Percentiles rank a stretch among this genome's conserved stretches.
Evolutionary conservation across 2,888 invertebrate species (phyloP).

Genomic region (Lordiphosa andalusiaca): DNA sequence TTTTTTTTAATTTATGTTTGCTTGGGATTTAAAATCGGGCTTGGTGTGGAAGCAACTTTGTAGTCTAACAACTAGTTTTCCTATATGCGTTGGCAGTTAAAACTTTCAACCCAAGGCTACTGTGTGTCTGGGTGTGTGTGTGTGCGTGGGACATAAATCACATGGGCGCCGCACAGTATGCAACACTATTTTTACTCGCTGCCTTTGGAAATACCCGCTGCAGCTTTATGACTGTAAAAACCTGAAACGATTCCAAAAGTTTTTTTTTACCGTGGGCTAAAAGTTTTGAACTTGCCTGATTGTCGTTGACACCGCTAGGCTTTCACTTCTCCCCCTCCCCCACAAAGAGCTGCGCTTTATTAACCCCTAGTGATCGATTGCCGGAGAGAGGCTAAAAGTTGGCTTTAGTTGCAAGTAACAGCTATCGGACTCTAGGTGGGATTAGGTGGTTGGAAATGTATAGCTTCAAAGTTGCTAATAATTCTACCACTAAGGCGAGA

Average conservation of each 20-base stretch:
- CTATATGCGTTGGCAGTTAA: constrained; percentile 44
- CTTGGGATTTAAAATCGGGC: no score
- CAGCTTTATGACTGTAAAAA: constrained; percentile 58
- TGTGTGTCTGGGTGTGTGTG: constrained; percentile 4
- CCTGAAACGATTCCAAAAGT: constrained; percentile 47
- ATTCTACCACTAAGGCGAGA: neutral
- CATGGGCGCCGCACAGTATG: constrained; percentile 40
- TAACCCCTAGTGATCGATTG: constrained; percentile 59
- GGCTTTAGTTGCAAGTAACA: constrained; percentile 35
- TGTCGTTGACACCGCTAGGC: constrained; percentile 30
- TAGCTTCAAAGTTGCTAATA: constrained; percentile 4
- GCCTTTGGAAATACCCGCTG: constrained; percentile 38
- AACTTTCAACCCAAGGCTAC: constrained; percentile 6
- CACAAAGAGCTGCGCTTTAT: constrained; percentile 39
- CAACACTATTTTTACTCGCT: constrained; percentile 53
- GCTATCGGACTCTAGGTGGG: constrained; percentile 8
- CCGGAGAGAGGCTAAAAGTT: constrained; percentile 25
- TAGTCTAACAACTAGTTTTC: no score
- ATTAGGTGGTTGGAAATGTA: constrained; percentile 1
- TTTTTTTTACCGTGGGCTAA: constrained; percentile 5
- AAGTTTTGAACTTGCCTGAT: constrained; percentile 12
- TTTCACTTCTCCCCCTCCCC: constrained; percentile 1
- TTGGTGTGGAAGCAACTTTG: no score
- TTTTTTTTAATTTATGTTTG: no score
- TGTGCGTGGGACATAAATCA: constrained; percentile 49